A percentile compares a stretch with the other conserved stretches of the same genome.
Conservation (phyloP, 2,888 invertebrate genomes). For the Notodonta ziczac region DNA sequence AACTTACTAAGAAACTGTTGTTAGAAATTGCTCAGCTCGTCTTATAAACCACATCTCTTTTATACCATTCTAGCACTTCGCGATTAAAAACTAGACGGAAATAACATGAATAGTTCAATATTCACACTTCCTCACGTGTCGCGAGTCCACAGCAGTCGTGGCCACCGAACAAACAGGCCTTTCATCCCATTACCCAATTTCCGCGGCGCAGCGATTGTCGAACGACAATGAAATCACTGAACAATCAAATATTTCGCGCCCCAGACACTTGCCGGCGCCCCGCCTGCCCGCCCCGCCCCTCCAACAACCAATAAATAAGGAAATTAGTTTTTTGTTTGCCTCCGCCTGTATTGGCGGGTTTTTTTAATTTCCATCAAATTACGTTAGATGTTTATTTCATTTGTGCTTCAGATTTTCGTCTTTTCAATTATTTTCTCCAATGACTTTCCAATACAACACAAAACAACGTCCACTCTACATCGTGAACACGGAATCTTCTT, state of each 20-base stretch:
- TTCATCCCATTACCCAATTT: constrained; percentile 71
- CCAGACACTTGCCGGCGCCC: constrained; percentile 10
- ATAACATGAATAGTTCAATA: no score
- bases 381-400: neutral
- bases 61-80: no score
- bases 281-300: constrained; percentile 16
- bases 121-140: neutral
- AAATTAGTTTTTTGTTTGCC: constrained; percentile 37
- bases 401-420: constrained; percentile 1
- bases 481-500: no score
- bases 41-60: no score
- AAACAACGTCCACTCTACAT: neutral
- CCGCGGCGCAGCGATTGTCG: constrained; percentile 59
- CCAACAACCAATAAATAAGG: constrained; percentile 34
- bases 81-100: no score
- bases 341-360: constrained; percentile 1
- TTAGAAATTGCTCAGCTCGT: no score
- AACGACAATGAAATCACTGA: constrained; percentile 64
- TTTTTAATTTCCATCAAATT: constrained; percentile 3
- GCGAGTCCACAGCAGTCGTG: constrained; percentile 20
- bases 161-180: constrained; percentile 43
- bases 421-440: neutral
- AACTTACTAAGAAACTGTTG: no score
- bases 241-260: constrained; percentile 62
- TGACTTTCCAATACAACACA: neutral